Conservation (phyloP, 2,888 invertebrate species). For the Timandra comae region DNA sequence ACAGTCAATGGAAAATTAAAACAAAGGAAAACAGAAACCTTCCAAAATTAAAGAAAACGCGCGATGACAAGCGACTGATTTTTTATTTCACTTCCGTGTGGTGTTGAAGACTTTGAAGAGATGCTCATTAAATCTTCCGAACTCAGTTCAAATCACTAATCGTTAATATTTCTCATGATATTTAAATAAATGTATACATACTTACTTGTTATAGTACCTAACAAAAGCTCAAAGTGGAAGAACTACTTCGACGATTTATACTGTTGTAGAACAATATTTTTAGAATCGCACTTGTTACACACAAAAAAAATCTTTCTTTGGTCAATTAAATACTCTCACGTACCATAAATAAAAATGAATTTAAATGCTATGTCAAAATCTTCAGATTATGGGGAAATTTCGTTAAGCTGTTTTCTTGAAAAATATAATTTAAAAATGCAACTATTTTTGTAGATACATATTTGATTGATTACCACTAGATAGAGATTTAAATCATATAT, state of each 20-base stretch:
- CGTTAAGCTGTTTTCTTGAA: constrained; percentile 43
- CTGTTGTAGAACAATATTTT: constrained; percentile 66
- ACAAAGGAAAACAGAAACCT: too few species aligned
- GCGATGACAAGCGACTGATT: constrained; percentile 38
- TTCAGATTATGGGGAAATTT: constrained; percentile 25
- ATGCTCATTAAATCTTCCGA: constrained; percentile 57
- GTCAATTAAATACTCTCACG: constrained; percentile 41
- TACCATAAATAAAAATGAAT: constrained; percentile 46
- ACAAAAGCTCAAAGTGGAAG: constrained; percentile 49
- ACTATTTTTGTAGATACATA: constrained; percentile 76
- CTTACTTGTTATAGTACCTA: constrained; percentile 33
- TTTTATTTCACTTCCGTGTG: constrained; percentile 27
- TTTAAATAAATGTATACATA: constrained; percentile 37
- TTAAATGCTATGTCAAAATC: constrained; percentile 35
- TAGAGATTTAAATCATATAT: constrained; percentile 64
- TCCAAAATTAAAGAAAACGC: constrained; percentile 13
- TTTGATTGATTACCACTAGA: constrained; percentile 70
- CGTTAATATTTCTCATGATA: constrained; percentile 36
- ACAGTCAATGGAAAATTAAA: constrained; percentile 32
- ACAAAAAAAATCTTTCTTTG: constrained; percentile 29
- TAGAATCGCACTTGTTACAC: constrained; percentile 61
- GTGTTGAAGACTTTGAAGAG: constrained; percentile 16
- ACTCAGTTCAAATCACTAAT: constrained; percentile 49
- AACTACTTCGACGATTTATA: constrained; percentile 52
- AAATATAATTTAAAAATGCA: constrained; percentile 59